Evolutionary conservation across 2,888 invertebrate species (phyloP).

Genomic region (Mechanitis messenoides): DNA sequence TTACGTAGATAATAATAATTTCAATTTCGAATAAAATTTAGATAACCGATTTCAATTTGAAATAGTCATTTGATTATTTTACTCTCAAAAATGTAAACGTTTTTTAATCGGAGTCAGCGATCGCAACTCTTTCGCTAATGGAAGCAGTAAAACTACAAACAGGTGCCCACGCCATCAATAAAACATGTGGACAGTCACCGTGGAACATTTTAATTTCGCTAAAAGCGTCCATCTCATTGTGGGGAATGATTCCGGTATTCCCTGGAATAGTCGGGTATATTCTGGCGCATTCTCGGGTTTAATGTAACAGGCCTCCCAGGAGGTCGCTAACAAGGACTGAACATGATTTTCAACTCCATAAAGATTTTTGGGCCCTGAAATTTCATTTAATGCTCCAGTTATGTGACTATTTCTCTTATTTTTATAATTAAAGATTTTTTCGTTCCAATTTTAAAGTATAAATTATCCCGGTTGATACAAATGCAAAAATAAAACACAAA

Average conservation of each 20-base stretch:
- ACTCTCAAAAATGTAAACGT: background rate
- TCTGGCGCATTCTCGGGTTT: slow-evolving; percentile 5
- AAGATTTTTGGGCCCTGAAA: background rate
- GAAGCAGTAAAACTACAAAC: slow-evolving; percentile 22
- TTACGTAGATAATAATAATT: too few species aligned
- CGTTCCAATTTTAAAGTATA: too few species aligned
- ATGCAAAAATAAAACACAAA: too few species aligned
- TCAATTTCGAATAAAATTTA: too few species aligned
- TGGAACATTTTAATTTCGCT: slow-evolving; percentile 59
- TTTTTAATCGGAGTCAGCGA: slow-evolving; percentile 4
- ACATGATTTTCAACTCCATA: slow-evolving; percentile 12
- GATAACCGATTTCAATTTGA: too few species aligned
- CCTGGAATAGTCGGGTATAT: slow-evolving; percentile 29
- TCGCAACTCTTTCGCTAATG: slow-evolving; percentile 19
- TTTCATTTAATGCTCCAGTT: background rate
- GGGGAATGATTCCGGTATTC: slow-evolving; percentile 59
- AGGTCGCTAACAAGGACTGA: slow-evolving; percentile 24
- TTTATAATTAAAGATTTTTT: too few species aligned
- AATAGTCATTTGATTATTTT: too few species aligned
- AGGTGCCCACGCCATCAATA: slow-evolving; percentile 46
- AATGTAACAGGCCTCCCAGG: slow-evolving; percentile 12
- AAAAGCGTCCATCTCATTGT: slow-evolving; percentile 71
- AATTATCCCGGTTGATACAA: too few species aligned
- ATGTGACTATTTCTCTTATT: too few species aligned
- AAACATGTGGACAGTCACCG: slow-evolving; percentile 48